Evolutionary conservation across 1,140 invertebrate species (phyloP), one percentile per base, ranked within the genome.

Genomic region (Brachionus koreanus): DNA sequence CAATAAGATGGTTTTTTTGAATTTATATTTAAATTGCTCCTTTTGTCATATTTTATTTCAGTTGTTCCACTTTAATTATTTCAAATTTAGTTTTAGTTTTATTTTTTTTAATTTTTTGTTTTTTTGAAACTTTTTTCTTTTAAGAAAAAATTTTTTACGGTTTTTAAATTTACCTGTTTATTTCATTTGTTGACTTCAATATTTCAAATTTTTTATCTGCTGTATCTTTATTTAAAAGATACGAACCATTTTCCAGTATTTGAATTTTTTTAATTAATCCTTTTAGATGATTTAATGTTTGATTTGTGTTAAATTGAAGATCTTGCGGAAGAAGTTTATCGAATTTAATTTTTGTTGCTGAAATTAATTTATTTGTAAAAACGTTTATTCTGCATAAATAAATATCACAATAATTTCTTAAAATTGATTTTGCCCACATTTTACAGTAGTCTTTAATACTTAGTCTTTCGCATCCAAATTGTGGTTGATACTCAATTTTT

Each of bases 401-500:
- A 19, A 79, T 65, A 13, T 79, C 76, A 10, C 76, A 61, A 23
- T 19, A 79, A 10, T 79, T 57, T 79, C 76, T 39, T 10, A 79
- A 13, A 9, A 61, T 43, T 13, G 76, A 79, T 43, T 79, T 79
- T 42, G 76, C 25, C 76, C 76, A 79, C 76, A 79, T 79, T 13
- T 39, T 61, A 42, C 19, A 79, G 16, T 79, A 79, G 25, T 79
- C 76, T 57, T 43, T 57, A 4, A n/a, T 79, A 7, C 49, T 79
- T 10, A 79, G 39, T 25, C 33, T 79, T 79, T 79, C 76, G 25
- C 49, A 57, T 0, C 76, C 76, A 23, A 79, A 79, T 25, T 79
- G 76, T 3, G 76, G 76, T 25, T 79, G 76, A 29, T 79, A 79
- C 13, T 79, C 76, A 7, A 79, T 61, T 35, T 79, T 79, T 25